Conservation (phyloP, 1,140 invertebrate genomes). For the Cheumatopsyche charites region DNA sequence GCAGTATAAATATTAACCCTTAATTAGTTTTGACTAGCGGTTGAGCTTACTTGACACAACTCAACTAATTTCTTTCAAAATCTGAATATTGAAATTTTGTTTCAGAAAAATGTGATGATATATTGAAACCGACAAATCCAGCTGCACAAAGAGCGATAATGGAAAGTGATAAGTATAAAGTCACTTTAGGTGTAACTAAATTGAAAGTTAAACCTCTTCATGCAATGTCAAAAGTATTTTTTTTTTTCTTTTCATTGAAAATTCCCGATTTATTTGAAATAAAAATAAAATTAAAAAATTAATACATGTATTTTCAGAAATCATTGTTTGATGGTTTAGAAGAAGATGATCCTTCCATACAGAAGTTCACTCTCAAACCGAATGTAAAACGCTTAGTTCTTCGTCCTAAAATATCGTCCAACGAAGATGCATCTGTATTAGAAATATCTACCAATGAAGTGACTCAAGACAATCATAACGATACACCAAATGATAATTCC, state of each 20-base stretch:
- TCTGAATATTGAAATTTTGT: slow-evolving; percentile 57
- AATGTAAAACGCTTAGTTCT: slow-evolving; percentile 69
- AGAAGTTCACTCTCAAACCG: slow-evolving; percentile 67
- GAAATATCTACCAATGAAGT: neutral
- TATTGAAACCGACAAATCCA: slow-evolving; percentile 74
- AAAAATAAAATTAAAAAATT: neutral
- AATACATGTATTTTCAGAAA: slow-evolving; percentile 58
- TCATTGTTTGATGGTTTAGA: slow-evolving; percentile 74
- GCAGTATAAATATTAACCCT: neutral
- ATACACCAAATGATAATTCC: slow-evolving; percentile 1
- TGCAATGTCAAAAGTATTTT: slow-evolving; percentile 58
- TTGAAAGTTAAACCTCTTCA: slow-evolving; percentile 68
- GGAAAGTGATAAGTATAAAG: slow-evolving; percentile 65
- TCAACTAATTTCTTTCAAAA: too few species aligned
- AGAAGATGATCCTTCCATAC: slow-evolving; percentile 68
- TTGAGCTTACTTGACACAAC: too few species aligned
- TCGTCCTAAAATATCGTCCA: slow-evolving; percentile 52
- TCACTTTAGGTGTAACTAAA: slow-evolving; percentile 64
- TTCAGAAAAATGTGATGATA: slow-evolving; percentile 67
- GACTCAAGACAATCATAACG: slow-evolving; percentile 4
- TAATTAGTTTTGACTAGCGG: too few species aligned
- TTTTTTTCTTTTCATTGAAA: slow-evolving; percentile 1
- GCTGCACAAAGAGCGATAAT: slow-evolving; percentile 68
- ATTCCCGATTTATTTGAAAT: neutral
- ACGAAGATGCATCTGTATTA: neutral